Evolutionary conservation across 2,797 vertebrate genomes (phyloP).

Genomic region (Halcyon leucocephala): DNA sequence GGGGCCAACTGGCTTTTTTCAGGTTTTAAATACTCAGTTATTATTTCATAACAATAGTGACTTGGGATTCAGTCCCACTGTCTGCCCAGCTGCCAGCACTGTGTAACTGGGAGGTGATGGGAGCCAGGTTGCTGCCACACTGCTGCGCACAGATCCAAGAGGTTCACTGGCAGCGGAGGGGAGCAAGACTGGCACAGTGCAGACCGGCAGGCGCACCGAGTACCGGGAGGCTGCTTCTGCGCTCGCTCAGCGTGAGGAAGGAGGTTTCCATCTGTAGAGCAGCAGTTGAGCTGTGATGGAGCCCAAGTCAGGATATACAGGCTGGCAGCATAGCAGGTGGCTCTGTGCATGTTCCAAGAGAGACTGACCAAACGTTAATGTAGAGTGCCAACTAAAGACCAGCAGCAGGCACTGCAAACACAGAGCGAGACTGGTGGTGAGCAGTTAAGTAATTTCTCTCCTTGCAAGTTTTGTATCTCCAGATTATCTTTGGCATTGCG

Average conservation of each 20-base stretch:
- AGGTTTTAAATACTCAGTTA: not conserved
- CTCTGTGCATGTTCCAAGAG: not conserved
- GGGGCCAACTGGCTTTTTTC: not conserved
- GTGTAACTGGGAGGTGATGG: accelerated
- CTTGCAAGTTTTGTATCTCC: not conserved
- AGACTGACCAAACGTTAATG: not conserved
- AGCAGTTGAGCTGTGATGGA: not conserved
- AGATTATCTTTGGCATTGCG: not conserved
- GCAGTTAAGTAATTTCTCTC: not conserved
- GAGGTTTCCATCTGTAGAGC: not conserved
- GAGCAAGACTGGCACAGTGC: not conserved
- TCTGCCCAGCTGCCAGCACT: accelerated
- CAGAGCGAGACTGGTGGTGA: not conserved
- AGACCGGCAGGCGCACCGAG: not conserved
- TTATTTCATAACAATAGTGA: not conserved
- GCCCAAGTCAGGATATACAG: not conserved
- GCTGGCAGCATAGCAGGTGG: not conserved
- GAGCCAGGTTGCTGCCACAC: not conserved
- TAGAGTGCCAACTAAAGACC: slow-evolving; percentile 21
- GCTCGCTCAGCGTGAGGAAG: not conserved
- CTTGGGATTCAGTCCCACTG: not conserved
- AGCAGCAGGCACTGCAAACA: not conserved
- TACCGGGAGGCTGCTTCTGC: not conserved
- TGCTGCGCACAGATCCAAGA: not conserved
- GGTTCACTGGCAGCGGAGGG: not conserved